Evolutionary conservation across 2,113 vertebrate genomes (phyloP).

Genomic region (Grallaria varia): DNA sequence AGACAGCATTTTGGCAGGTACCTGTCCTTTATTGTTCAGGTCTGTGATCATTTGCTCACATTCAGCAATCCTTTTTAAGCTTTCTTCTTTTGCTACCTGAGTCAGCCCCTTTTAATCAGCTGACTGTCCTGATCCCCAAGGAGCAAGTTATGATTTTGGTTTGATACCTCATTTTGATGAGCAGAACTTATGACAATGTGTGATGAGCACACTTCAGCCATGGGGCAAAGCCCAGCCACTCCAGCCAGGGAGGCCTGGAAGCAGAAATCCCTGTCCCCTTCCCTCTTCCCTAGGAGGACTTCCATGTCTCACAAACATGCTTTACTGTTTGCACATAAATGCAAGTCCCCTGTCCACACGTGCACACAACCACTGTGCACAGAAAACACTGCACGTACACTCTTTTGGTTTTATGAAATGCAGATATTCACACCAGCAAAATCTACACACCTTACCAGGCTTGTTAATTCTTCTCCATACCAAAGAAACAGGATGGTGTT

Average conservation of each 20-base stretch:
- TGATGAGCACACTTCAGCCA: neutral
- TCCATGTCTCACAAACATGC: neutral
- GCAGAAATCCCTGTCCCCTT: neutral
- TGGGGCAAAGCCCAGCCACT: neutral
- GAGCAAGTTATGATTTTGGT: neutral
- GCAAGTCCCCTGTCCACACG: neutral
- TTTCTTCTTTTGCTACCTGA: neutral
- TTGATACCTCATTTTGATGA: neutral
- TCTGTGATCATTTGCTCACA: neutral
- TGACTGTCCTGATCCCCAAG: neutral
- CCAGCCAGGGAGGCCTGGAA: neutral
- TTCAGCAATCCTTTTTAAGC: neutral
- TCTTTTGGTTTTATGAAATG: neutral
- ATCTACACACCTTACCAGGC: neutral
- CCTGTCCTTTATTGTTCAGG: neutral
- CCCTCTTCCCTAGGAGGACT: neutral
- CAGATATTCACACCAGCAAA: neutral
- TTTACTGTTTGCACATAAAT: neutral
- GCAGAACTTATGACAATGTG: neutral
- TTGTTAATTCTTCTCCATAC: neutral
- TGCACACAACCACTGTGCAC: no score
- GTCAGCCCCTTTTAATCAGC: neutral
- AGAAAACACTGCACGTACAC: neutral
- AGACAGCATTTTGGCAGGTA: neutral
- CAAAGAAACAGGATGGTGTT: neutral